Percentiles rank a stretch among this genome's conserved stretches.
Conservation (phyloP, 2,888 invertebrate genomes). For the Ariolimax columbianus region DNA sequence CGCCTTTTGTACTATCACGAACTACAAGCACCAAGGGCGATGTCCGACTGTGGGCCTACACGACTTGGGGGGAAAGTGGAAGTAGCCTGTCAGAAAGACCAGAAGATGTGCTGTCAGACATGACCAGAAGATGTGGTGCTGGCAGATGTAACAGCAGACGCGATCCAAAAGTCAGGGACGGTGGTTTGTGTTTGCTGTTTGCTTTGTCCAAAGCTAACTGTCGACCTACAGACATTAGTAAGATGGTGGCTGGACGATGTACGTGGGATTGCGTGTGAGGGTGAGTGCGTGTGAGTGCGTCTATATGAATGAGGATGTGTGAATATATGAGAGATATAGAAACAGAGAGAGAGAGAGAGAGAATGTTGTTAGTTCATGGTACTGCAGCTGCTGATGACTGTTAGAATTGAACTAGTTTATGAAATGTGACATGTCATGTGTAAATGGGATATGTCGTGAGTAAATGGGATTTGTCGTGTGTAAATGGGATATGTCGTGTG, state of each 20-base stretch:
- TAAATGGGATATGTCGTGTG: no score
- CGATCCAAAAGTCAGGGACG: neutral
- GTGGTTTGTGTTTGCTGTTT: neutral
- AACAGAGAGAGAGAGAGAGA: constrained; percentile 4
- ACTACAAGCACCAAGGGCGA: neutral
- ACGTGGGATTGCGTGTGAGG: neutral
- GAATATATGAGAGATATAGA: neutral
- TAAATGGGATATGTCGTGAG: no score
- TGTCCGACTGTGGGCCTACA: neutral
- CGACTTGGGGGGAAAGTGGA: neutral
- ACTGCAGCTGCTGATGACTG: no score
- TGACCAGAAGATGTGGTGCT: no score
- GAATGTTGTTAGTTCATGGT: no score
- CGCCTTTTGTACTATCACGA: neutral
- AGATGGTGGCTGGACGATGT: neutral
- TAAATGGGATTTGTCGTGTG: no score
- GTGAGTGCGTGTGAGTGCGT: neutral
- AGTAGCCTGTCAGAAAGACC: neutral
- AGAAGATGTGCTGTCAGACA: neutral
- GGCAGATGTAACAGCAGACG: no score
- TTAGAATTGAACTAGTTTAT: no score
- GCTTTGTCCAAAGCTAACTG: neutral
- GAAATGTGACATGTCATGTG: no score
- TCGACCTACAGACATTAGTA: neutral
- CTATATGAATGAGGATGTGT: neutral